Percentiles rank a stretch among this genome's conserved stretches.
phyloP scores from a whole-genome alignment of 2,797 vertebrate genomes.

The Chrysocyon brachyurus region DNA sequence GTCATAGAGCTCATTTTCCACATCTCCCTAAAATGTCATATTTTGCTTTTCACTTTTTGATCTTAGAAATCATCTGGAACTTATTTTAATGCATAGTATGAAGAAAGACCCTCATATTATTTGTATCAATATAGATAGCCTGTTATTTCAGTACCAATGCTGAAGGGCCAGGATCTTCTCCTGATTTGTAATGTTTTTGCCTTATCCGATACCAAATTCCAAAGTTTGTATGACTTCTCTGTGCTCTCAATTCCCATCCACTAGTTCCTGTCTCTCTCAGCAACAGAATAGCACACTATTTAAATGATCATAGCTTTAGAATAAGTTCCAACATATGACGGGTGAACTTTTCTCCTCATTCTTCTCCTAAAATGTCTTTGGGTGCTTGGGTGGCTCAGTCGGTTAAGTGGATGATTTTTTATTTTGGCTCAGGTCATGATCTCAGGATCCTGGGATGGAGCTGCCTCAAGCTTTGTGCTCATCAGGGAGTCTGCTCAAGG shows the following conservation, averaged over 20 bases:
- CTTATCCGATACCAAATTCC: neutral
- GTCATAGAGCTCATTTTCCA: neutral
- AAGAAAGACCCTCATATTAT: neutral
- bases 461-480: neutral
- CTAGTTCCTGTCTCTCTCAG: neutral
- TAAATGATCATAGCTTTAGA: neutral
- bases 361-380: neutral
- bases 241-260: neutral
- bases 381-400: neutral
- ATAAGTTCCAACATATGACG: neutral
- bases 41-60: neutral
- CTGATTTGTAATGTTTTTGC: neutral
- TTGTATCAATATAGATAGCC: neutral
- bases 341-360: neutral
- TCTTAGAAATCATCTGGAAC: neutral
- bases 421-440: neutral
- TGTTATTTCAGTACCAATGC: neutral
- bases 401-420: neutral
- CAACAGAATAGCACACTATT: neutral
- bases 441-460: neutral
- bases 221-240: neutral
- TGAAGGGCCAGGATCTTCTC: neutral
- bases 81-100: neutral
- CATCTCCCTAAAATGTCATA: neutral
- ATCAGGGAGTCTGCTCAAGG: neutral